A percentile compares a stretch with the other conserved stretches of the same genome.
These are phyloP conservation scores for Tuta absoluta DNA, from an alignment of 2,888 invertebrate species.

Conservation along the genomic window DNA sequence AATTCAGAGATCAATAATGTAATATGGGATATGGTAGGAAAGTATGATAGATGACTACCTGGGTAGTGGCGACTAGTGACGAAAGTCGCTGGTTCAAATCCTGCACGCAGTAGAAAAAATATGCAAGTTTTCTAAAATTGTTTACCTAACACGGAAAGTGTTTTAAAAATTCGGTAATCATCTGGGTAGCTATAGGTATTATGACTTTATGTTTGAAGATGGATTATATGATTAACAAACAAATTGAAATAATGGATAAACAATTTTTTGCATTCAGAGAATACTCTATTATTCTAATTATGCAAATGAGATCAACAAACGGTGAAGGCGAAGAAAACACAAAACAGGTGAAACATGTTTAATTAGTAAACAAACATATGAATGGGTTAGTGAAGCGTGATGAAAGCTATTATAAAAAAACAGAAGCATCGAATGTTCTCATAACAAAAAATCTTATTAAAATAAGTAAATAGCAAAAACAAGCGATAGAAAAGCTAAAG, in stretches of 20 bases:
- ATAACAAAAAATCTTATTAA: not conserved
- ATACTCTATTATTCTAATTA: not conserved
- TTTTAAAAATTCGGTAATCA: too few species aligned
- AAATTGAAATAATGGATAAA: not conserved
- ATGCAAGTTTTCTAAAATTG: too few species aligned
- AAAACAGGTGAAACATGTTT: not conserved
- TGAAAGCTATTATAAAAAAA: slow-evolving; percentile 3
- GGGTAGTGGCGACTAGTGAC: too few species aligned
- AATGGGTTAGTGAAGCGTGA: slow-evolving; percentile 14
- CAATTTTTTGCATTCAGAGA: not conserved
- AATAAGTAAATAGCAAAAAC: not conserved
- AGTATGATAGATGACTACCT: too few species aligned
- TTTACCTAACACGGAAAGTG: too few species aligned
- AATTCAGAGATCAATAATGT: too few species aligned
- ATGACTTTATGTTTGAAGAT: too few species aligned
- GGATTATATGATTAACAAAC: too few species aligned
- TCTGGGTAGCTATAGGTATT: too few species aligned
- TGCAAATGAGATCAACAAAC: slow-evolving; percentile 3
- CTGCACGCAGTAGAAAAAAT: too few species aligned
- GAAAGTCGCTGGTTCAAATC: too few species aligned
- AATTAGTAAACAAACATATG: slow-evolving; percentile 12
- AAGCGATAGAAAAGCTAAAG: not conserved
- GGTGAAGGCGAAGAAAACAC: not conserved
- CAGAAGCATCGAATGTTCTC: not conserved
- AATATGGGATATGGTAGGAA: too few species aligned